phyloP scores from a whole-genome alignment of 2,113 vertebrate genomes.

The Callionymus lyra region DNA sequence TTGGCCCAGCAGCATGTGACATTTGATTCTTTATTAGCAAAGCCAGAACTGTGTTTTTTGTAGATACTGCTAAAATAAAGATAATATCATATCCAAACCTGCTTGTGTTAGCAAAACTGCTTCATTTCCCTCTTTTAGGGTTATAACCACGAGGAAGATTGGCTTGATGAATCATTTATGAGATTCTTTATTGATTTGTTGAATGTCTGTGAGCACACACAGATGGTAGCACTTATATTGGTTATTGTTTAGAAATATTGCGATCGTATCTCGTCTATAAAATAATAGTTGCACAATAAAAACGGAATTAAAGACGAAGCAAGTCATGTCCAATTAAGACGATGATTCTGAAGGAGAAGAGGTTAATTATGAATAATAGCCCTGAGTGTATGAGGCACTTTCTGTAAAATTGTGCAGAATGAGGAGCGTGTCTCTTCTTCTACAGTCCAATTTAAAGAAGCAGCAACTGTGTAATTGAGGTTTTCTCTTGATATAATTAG shows the following conservation, averaged over 20 bases:
- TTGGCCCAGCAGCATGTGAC: constrained; percentile 24
- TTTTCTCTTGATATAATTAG: constrained; percentile 21
- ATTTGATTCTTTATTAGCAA: constrained; percentile 25
- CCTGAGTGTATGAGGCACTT: too few species aligned
- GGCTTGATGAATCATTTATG: constrained; percentile 56
- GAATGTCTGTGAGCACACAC: constrained; percentile 12
- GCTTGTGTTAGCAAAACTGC: neutral
- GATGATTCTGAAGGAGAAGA: too few species aligned
- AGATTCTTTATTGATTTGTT: constrained; percentile 37
- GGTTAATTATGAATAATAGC: too few species aligned
- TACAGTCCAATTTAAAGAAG: constrained; percentile 6
- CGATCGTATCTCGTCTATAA: too few species aligned
- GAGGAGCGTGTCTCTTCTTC: too few species aligned
- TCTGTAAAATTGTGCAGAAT: too few species aligned
- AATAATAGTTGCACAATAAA: too few species aligned
- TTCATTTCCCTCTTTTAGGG: neutral
- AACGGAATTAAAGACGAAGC: too few species aligned
- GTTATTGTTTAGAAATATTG: neutral
- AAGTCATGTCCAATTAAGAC: too few species aligned
- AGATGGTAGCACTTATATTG: neutral
- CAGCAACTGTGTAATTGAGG: constrained; percentile 1
- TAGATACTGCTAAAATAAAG: constrained; percentile 31
- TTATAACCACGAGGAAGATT: constrained; percentile 27
- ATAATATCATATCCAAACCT: neutral
- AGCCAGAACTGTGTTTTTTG: constrained; percentile 19